Percentiles rank a stretch among this genome's conserved stretches.
phyloP scores from a whole-genome alignment of 2,888 invertebrate species.

The Eulithis prunata region DNA sequence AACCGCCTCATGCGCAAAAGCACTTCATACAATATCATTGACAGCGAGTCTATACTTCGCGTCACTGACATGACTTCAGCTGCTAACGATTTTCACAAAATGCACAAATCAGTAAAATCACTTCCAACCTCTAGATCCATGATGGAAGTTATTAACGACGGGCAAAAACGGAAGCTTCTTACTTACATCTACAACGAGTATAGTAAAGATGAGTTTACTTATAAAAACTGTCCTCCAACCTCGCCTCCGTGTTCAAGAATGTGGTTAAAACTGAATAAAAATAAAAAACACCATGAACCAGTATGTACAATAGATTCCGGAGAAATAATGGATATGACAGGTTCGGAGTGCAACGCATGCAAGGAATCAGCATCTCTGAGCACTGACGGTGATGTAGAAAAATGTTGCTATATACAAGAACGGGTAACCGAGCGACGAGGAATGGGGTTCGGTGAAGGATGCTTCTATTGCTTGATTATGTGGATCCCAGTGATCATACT shows the following conservation, averaged over 20 bases:
- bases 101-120: slow-evolving; percentile 43
- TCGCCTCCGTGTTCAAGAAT: background rate
- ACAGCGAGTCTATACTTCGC: slow-evolving; percentile 70
- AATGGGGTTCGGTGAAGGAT: slow-evolving; percentile 58
- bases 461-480: slow-evolving; percentile 59
- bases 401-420: slow-evolving; percentile 2
- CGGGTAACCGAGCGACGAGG: slow-evolving; percentile 37
- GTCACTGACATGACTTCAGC: slow-evolving; percentile 74
- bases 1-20: slow-evolving; percentile 58
- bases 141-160: slow-evolving; percentile 49
- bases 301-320: slow-evolving; percentile 4
- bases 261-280: slow-evolving; percentile 6
- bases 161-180: slow-evolving; percentile 46
- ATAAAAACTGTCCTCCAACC: background rate
- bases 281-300: background rate
- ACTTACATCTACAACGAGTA: slow-evolving; percentile 56
- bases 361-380: background rate
- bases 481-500: slow-evolving; percentile 64
- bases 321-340: background rate
- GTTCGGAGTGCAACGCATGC: slow-evolving; percentile 1
- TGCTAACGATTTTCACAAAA: slow-evolving; percentile 43
- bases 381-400: slow-evolving; percentile 32
- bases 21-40: slow-evolving; percentile 69
- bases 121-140: slow-evolving; percentile 56
- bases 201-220: slow-evolving; percentile 12